Evolutionary conservation across 2,797 vertebrate species (phyloP).

Genomic region (Margarornis squamiger): DNA sequence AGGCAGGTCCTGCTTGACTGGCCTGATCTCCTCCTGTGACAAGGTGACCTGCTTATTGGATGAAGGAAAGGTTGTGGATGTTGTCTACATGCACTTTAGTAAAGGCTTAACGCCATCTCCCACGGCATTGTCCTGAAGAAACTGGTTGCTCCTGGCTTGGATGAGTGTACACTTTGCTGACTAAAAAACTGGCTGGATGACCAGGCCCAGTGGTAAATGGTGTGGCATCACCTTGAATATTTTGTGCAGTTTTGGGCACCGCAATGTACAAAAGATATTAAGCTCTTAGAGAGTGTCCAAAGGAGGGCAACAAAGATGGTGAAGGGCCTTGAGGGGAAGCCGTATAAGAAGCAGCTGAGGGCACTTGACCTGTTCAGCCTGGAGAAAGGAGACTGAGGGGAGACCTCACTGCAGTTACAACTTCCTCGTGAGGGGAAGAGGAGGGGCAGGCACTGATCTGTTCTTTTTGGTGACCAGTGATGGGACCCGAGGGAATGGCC

Average conservation of each 20-base stretch:
- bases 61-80: background rate
- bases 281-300: background rate
- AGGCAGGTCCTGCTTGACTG: background rate
- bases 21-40: background rate
- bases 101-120: background rate
- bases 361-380: background rate
- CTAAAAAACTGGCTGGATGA: background rate
- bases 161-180: background rate
- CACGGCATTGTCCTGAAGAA: background rate
- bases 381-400: background rate
- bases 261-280: background rate
- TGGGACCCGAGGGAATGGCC: background rate
- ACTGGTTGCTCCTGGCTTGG: background rate
- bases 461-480: background rate
- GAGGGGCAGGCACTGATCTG: background rate
- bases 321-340: background rate
- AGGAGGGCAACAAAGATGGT: background rate
- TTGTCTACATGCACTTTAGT: accelerated
- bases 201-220: background rate
- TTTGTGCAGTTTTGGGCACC: background rate
- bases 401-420: background rate
- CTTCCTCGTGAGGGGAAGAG: background rate
- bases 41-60: too few relatives aligned
- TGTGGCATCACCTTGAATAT: background rate
- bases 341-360: background rate